Evolutionary conservation across 2,797 vertebrate species (phyloP), one percentile per base, ranked within the genome.

Genomic region (Rachycentron canadum): DNA sequence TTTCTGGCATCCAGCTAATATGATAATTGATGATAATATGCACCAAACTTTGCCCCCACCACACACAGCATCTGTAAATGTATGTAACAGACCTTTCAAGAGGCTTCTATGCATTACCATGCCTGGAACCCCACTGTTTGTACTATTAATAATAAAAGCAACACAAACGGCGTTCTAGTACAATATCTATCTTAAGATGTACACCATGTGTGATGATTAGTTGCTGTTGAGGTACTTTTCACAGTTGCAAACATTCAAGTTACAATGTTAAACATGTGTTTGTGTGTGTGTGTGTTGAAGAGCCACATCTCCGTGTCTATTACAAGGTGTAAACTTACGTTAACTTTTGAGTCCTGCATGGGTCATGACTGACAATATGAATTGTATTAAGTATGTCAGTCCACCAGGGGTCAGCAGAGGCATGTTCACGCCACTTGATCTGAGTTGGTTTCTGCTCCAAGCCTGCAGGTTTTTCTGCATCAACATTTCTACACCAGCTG

Each of bases 391-490:
- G 4, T 8, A 10, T 23, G 19, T 45, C 1, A 17, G 5, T 73
- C 81, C 92, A 92, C 69, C 57, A 92, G 92, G 56, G 72, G 93
- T 72, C 91, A 93, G 93, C 81, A 91, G 79, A 90, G 87, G 32
- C 41, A 59, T 52, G 57, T 19, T 50, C 0, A 28, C 36, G 28
- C 47, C 41, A 26, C 3, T 11, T 7, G 19, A 10, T 40, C 4
- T 58, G 0, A 9, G 17, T 53, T 3, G 16, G 4, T 2, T 14
- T 28, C 23, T 26, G 23, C 3, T 17, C 1, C 2, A 10, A 19
- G 6, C 41, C 43, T 45, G 47, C 47, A 13, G 49, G 2, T 38
- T 17, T 7, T n/a, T 6, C 21, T 3, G 16, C 14, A 38, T 38
- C 1, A 53, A 6, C 59, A 16, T 52, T 56, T 55, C 28, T 52